These are phyloP conservation scores for Gopherus evgoodei DNA, from an alignment of 2,113 vertebrate genomes.

Conservation along the genomic window DNA sequence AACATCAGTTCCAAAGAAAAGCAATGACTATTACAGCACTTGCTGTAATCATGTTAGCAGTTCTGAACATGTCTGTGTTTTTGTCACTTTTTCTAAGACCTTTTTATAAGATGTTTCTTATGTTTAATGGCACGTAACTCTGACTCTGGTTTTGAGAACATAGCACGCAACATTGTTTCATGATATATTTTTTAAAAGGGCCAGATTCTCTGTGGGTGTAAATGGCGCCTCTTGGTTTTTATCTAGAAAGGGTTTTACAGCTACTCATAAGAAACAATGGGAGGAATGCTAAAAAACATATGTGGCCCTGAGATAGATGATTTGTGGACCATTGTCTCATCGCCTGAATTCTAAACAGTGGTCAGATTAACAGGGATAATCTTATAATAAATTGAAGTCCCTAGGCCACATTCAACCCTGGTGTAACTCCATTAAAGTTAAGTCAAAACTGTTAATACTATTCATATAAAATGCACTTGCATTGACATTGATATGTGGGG, in stretches of 20 bases:
- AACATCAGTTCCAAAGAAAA: conserved; percentile 41
- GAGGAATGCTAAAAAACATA: conserved; percentile 38
- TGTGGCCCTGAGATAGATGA: not conserved
- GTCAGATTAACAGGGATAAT: conserved; percentile 50
- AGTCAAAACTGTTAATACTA: conserved; percentile 46
- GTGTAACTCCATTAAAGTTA: conserved; percentile 55
- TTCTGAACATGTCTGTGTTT: conserved; percentile 23
- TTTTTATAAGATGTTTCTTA: conserved; percentile 38
- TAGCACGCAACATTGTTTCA: rapidly evolving
- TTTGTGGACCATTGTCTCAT: conserved; percentile 53
- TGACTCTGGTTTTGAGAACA: not conserved
- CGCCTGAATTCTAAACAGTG: conserved; percentile 45
- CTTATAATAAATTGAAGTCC: conserved; percentile 36
- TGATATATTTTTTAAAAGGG: conserved; percentile 17
- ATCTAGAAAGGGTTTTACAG: not conserved
- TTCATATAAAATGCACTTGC: conserved; percentile 61
- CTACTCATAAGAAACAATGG: conserved; percentile 15
- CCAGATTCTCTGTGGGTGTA: not conserved
- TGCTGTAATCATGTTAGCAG: conserved; percentile 38
- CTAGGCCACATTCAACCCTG: conserved; percentile 42
- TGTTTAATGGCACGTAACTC: conserved; percentile 17
- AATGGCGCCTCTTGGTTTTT: not conserved
- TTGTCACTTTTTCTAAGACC: conserved; percentile 40
- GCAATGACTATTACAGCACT: not conserved
- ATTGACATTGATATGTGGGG: conserved; percentile 64